Base-by-base conservation (phyloP, 2,888 invertebrate species). In the Campoplex capitator region DNA sequence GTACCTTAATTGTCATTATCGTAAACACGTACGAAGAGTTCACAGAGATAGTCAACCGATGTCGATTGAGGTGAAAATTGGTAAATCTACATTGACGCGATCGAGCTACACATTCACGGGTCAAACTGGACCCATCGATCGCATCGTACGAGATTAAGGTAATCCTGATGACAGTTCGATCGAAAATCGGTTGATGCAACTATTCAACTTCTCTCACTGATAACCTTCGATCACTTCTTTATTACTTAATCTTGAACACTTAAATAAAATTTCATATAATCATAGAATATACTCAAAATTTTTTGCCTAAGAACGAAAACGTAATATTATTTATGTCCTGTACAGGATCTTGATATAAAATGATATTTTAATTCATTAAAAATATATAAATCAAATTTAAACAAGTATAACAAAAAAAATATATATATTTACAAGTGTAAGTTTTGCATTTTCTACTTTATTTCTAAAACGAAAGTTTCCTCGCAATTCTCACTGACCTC, bases 21-120 rank as follows among this genome's bases (percentile, higher is more conserved):
- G 78, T 68, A 65, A 56, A 70, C 65, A 80, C 62, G 75, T 80
- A 80, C 76, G 80, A 62, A 80, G 56, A 75, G 62, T 71, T 58
- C 80, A 58, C 51, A 56, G 83, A 84, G 80, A 54, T 56, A 58
- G 73, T 67, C 65, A 80, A 76, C 71, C 32, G 23, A 58, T 67
- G 28, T 83, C 62, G 58, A 70, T 76, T 58, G 70, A 18, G 71
- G 62, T 68, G 23, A 70, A 48, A 48, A 28, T 51, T 71, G 51
- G 28, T 32, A 71, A 32, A 51, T 71, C 23, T 23, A 71, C 7
- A 77, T 65, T 83, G 65, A 65, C 51, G 23, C 18, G 77, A 65
- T 28, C 65, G 51, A 70, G 65, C 68, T 83, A 62, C 62, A 65
- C 45, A 48, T 48, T 9, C 32, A 38, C n/a, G 45, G 45, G 18